phyloP scores from a whole-genome alignment of 2,113 vertebrate genomes.

The Epinephelus lanceolatus region DNA sequence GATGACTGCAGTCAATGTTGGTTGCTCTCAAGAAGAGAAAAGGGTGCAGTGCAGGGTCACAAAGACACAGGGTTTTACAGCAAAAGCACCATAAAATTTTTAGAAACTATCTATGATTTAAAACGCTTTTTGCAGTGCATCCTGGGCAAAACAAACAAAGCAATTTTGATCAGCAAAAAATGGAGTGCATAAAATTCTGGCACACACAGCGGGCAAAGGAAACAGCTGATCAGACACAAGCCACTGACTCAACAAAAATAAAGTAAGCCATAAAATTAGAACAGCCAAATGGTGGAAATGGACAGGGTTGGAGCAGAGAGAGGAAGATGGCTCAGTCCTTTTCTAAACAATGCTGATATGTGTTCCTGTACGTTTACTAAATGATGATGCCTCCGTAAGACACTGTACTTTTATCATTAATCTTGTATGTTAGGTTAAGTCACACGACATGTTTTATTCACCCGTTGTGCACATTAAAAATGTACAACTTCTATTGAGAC shows the following conservation, averaged over 20 bases:
- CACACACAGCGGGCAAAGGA: neutral
- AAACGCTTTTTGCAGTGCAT: neutral
- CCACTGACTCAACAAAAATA: constrained; percentile 3
- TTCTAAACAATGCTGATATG: neutral
- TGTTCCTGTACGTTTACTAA: neutral
- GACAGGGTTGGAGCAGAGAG: neutral
- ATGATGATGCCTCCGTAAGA: neutral
- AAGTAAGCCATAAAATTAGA: constrained; percentile 13
- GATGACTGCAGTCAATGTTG: neutral
- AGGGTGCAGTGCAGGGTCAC: neutral
- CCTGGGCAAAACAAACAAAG: neutral
- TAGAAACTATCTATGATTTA: neutral
- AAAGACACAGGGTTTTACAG: neutral
- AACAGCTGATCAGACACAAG: constrained; percentile 9
- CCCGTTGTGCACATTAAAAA: neutral
- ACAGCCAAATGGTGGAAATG: neutral
- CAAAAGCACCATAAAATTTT: neutral
- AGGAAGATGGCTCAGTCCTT: neutral
- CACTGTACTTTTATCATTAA: no score
- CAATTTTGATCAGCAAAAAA: neutral
- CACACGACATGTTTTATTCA: neutral
- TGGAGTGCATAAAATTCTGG: neutral
- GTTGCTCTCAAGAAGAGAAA: neutral
- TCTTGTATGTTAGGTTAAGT: neutral
- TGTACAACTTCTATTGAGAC: neutral